These are phyloP conservation scores for Sitophilus oryzae DNA, from an alignment of 1,140 invertebrate species.

Conservation along the genomic window DNA sequence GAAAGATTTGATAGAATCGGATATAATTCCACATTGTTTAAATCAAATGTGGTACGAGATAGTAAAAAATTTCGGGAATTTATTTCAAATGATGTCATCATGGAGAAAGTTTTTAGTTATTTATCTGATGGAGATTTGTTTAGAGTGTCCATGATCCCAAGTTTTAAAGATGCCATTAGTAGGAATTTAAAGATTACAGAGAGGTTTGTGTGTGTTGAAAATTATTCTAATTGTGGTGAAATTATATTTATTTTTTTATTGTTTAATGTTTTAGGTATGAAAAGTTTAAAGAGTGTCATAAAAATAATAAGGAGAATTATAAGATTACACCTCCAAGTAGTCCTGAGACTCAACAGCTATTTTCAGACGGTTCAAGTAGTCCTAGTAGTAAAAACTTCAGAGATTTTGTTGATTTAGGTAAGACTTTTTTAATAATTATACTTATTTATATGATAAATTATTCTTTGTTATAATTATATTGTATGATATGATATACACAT, in stretches of 20 bases:
- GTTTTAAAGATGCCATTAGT: slow-evolving; percentile 25
- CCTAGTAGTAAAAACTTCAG: slow-evolving; percentile 22
- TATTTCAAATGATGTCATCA: slow-evolving; percentile 28
- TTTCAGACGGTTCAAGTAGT: slow-evolving; percentile 24
- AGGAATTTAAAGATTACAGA: slow-evolving; percentile 21
- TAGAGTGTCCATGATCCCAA: slow-evolving; percentile 28
- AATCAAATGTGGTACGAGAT: slow-evolving; percentile 10
- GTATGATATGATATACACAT: too few relatives aligned
- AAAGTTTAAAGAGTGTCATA: slow-evolving; percentile 21
- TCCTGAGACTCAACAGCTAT: slow-evolving; percentile 24
- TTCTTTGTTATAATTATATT: not conserved
- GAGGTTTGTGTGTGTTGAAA: slow-evolving; percentile 7
- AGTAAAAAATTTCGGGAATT: slow-evolving; percentile 19
- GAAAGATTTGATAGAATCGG: slow-evolving; percentile 11
- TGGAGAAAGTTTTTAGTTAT: slow-evolving; percentile 29
- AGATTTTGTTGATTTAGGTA: slow-evolving; percentile 27
- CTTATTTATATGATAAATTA: not conserved
- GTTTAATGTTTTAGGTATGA: slow-evolving; percentile 15
- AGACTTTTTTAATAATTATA: slow-evolving; percentile 2
- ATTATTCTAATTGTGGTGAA: not conserved
- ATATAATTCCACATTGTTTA: slow-evolving; percentile 12
- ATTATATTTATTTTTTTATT: not conserved
- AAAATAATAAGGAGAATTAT: slow-evolving; percentile 37
- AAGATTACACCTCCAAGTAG: slow-evolving; percentile 30
- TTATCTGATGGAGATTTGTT: slow-evolving; percentile 36